phyloP scores from a whole-genome alignment of 1,140 invertebrate species.

The Triops longicaudatus region DNA sequence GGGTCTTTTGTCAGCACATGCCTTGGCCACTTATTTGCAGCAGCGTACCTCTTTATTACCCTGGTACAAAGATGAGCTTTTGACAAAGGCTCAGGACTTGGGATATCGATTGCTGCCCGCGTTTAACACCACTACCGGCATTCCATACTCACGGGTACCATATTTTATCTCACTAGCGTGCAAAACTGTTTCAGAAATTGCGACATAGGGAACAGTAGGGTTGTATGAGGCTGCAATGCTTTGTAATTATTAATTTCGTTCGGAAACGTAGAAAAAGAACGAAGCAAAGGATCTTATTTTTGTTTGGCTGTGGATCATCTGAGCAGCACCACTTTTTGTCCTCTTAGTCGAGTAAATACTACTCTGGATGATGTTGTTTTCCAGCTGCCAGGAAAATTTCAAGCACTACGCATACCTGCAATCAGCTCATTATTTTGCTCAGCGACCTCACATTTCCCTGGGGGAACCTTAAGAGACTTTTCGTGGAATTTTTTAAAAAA shows the following conservation, averaged over 20 bases:
- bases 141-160: slow-evolving; percentile 81
- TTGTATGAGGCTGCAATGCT: not conserved
- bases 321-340: not conserved
- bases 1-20: slow-evolving; percentile 85
- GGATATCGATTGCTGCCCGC: slow-evolving; percentile 86
- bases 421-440: too few relatives aligned
- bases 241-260: not conserved
- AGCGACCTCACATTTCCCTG: too few relatives aligned
- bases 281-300: not conserved
- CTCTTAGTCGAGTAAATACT: not conserved
- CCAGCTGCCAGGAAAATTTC: too few relatives aligned
- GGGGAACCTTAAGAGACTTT: not conserved
- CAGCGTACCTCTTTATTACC: slow-evolving; percentile 51
- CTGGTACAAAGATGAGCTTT: slow-evolving; percentile 87
- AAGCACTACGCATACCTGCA: too few relatives aligned
- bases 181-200: not conserved
- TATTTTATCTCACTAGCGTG: not conserved
- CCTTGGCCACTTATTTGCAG: slow-evolving; percentile 74
- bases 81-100: slow-evolving; percentile 83
- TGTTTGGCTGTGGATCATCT: not conserved
- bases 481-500: not conserved
- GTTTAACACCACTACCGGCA: slow-evolving; percentile 96
- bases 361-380: too few relatives aligned
- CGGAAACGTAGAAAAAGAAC: not conserved
- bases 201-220: not conserved